Base-by-base conservation (phyloP, 1,140 invertebrate genomes). In the Watersipora subatra region DNA sequence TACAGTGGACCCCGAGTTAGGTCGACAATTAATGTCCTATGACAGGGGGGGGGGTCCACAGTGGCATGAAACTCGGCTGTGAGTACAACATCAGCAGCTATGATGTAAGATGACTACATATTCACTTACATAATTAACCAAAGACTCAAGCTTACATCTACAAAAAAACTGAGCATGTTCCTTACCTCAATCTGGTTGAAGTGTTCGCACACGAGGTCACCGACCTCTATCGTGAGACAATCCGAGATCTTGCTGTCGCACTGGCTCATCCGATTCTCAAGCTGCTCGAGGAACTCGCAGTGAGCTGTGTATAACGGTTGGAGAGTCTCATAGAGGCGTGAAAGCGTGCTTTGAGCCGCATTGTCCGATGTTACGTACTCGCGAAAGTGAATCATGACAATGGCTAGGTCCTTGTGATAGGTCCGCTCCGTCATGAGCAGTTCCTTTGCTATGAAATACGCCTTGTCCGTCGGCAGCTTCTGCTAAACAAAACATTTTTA, bases 391-490 rank as follows among this genome's bases (percentile, higher is more conserved):
- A 25, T 17, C 58, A 59, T 25, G 7, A 59, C 58, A 12, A 96
- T 88, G 79, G 95, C 91, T 68, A 97, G 80, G 77, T 97, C 92
- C 72, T 93, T 91, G 73, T 92, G 92, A 78, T 94, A 97, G 0
- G 93, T 96, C 67, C 93, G 81, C 76, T 97, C 93, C 0, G 92
- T 96, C 90, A 94, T 94, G 2, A 96, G 82, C 62, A 97, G 80
- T 81, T 97, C 93, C 78, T 95, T 95, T 55, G 90, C 88, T 70
- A 97, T 89, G 75, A 89, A 96, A 80, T 94, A 96, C 19, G 88
- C 87, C 74, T 87, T 87, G 72, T 96, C 92, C 1, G 84, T 85
- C 19, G 87, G 86, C 77, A 85, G 85, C 68, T 85, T 84, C 80
- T 88, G 76, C 61, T 80, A 72, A 19, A n/a, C 25, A 19, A 1